These are phyloP conservation scores for Procambarus clarkii DNA, from an alignment of 1,140 invertebrate genomes.

Conservation along the genomic window DNA sequence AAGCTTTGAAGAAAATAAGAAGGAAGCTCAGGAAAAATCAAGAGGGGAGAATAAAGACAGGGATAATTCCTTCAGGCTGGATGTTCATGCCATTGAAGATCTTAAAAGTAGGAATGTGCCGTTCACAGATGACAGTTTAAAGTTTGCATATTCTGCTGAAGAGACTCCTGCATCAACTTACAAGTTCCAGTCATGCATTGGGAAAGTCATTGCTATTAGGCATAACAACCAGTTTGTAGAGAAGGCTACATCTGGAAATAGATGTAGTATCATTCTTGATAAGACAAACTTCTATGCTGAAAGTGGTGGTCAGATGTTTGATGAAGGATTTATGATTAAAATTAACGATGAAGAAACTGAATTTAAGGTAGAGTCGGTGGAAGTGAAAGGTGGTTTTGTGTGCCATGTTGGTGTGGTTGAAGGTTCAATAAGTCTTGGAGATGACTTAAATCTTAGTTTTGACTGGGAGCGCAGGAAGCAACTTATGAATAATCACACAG, in stretches of 20 bases:
- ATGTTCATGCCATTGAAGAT: constrained; percentile 96
- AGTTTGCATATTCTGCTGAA: constrained; percentile 91
- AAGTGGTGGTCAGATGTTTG: constrained; percentile 98
- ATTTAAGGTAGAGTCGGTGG: constrained; percentile 95
- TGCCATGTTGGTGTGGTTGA: constrained; percentile 91
- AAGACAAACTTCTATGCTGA: constrained; percentile 96
- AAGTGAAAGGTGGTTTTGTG: constrained; percentile 96
- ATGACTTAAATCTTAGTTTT: constrained; percentile 88
- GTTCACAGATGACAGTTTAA: constrained; percentile 91
- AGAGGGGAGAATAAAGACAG: constrained; percentile 64
- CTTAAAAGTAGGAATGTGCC: constrained; percentile 86
- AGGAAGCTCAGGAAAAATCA: constrained; percentile 84
- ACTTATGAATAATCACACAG: constrained; percentile 99
- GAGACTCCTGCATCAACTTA: constrained; percentile 58
- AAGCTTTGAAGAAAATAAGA: constrained; percentile 94
- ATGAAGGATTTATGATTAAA: constrained; percentile 90
- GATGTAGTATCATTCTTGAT: constrained; percentile 95
- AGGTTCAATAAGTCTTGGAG: constrained; percentile 90
- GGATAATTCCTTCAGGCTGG: constrained; percentile 89
- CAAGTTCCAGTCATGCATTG: constrained; percentile 78
- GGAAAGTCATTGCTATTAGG: constrained; percentile 81
- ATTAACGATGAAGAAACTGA: constrained; percentile 83
- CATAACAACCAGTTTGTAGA: constrained; percentile 91
- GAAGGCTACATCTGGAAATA: constrained; percentile 87
- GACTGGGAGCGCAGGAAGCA: constrained; percentile 88